Evolutionary conservation across 2,888 invertebrate genomes (phyloP).

Genomic region (Sarcophaga subvicina): DNA sequence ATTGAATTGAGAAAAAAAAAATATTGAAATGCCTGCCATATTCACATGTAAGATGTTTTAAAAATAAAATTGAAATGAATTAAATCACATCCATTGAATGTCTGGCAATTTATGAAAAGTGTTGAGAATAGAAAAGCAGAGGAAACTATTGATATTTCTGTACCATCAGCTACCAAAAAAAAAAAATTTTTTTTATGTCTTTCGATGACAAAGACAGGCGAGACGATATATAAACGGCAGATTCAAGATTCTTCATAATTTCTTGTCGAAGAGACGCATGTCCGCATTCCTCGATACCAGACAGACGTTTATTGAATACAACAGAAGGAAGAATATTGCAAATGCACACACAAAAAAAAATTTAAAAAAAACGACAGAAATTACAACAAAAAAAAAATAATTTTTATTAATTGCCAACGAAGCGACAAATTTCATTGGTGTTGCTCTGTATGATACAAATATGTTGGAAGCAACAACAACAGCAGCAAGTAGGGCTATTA

Average conservation of each 20-base stretch:
- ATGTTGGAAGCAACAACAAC: constrained; percentile 42
- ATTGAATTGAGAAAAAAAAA: not conserved
- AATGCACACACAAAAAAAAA: constrained; percentile 6
- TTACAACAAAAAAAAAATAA: constrained; percentile 27
- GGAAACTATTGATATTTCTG: constrained; percentile 16
- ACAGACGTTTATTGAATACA: constrained; percentile 43
- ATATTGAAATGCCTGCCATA: not conserved
- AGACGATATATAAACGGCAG: constrained; percentile 43
- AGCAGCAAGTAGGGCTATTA: constrained; percentile 44
- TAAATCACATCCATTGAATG: constrained; percentile 49
- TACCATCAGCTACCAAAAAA: constrained; percentile 30
- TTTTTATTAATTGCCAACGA: constrained; percentile 68
- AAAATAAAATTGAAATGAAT: constrained; percentile 48
- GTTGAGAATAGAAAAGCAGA: not conserved
- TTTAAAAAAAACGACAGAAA: not conserved
- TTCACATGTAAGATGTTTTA: constrained; percentile 4
- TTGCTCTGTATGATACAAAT: constrained; percentile 38
- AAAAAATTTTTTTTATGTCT: constrained; percentile 25
- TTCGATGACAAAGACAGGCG: constrained; percentile 56
- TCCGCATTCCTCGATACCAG: constrained; percentile 62
- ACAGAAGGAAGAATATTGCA: constrained; percentile 44
- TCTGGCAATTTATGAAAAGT: not conserved
- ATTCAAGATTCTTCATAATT: constrained; percentile 48
- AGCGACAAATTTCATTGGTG: constrained; percentile 67
- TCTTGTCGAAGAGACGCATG: constrained; percentile 62